Conservation (phyloP, 2,888 invertebrate species). For the Drosophila heteroneura region DNA sequence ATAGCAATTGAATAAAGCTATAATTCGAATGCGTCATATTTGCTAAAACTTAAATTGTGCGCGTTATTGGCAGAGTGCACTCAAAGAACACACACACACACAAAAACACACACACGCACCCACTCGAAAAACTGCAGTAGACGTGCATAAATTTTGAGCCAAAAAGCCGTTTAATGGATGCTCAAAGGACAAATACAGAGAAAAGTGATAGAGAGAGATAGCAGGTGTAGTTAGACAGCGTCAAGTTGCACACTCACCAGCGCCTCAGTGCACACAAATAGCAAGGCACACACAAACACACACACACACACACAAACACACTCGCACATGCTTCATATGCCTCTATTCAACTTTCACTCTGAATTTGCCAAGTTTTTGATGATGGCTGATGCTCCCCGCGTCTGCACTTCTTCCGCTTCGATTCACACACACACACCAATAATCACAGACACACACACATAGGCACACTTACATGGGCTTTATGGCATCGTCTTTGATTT, state of each 20-base stretch:
- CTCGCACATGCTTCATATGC: slow-evolving; percentile 31
- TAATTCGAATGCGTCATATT: slow-evolving; percentile 53
- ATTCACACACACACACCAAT: slow-evolving; percentile 21
- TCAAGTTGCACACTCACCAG: slow-evolving; percentile 61
- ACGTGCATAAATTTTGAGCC: slow-evolving; percentile 72
- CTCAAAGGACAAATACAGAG: slow-evolving; percentile 2
- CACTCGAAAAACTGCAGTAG: slow-evolving; percentile 45
- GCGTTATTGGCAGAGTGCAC: slow-evolving; percentile 81
- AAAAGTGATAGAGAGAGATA: slow-evolving; percentile 19
- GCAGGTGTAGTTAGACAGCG: slow-evolving; percentile 32
- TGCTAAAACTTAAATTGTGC: slow-evolving; percentile 77
- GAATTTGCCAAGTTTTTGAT: slow-evolving; percentile 72
- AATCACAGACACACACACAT: slow-evolving; percentile 10
- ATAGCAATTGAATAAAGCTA: slow-evolving; percentile 39
- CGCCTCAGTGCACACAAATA: slow-evolving; percentile 64
- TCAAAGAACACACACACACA: slow-evolving; percentile 51
- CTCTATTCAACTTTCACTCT: slow-evolving; percentile 74
- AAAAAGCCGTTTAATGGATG: slow-evolving; percentile 66
- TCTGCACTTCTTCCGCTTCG: slow-evolving; percentile 18
- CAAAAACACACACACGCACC: slow-evolving; percentile 4
- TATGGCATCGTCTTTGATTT: slow-evolving; percentile 69
- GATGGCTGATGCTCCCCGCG: background rate
- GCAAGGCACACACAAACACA: slow-evolving; percentile 23
- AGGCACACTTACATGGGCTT: background rate
- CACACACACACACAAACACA: slow-evolving; percentile 14